Evolutionary conservation across 2,797 vertebrate species (phyloP), one percentile per base, ranked within the genome.

Genomic region (Oryzias sinensis): DNA sequence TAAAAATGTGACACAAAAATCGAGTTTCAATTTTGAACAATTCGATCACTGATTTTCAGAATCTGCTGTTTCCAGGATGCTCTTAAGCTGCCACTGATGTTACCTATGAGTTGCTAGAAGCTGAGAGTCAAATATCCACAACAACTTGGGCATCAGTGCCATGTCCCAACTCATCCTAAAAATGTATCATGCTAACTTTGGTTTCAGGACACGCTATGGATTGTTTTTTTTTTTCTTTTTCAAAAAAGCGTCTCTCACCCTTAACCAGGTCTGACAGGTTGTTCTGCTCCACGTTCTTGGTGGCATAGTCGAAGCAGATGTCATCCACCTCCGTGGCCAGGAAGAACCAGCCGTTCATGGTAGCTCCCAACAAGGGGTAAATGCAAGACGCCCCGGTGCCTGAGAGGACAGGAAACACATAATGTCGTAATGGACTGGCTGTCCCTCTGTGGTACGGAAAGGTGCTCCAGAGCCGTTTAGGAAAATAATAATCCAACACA

Each of bases 271-370:
- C 94, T 53, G 95, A 95, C 79, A 98, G 81, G 44, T 93, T 93
- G 89, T 99, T 99, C 87, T 96, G 95, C 66, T 98, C 94, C 82
- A 99, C 97, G 4, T 99, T 99, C 89, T 94, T 98, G 60, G 93
- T 98, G 24, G 97, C 97, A 4, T 96, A 97, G 89, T 96, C 94
- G 74, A 95, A 99, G 82, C 97, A 99, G 90, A 99, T 97, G 81
- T 99, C 96, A 63, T 99, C 97, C 71, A 99, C 97, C 90, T 99
- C 97, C 20, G 97, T 99, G 59, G 97, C 97, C 43, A 99, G 94
- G 77, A 99, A 99, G 90, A 94, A 95, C 97, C 97, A 99, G 83
- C 96, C 94, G 48, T 99, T 99, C 92, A 99, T 92, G 5, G 96
- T 96, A 73, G 97, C 95, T 80, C 97, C 97, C 53, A 99, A 91